A percentile compares a stretch with the other conserved stretches of the same genome.
Conservation (phyloP, 2,888 invertebrate species). For the Philopedon plagiatum region DNA sequence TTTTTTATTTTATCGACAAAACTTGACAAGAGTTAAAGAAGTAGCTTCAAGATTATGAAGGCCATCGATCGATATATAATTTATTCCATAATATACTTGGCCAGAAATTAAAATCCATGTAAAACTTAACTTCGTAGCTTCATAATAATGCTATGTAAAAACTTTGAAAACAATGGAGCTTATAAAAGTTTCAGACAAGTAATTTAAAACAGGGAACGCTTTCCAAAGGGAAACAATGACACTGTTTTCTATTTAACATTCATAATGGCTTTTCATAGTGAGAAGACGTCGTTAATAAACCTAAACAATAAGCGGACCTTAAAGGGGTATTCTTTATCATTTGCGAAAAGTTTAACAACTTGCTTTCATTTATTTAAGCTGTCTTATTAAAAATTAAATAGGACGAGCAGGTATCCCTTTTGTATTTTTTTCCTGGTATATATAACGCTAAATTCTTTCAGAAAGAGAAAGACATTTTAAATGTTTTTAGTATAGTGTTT, state of each 20-base stretch:
- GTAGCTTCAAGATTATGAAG: no score
- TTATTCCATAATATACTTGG: neutral
- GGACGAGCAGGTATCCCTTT: neutral
- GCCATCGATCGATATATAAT: no score
- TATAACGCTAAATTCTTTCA: neutral
- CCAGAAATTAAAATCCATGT: constrained; percentile 17
- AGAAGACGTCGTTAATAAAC: constrained; percentile 50
- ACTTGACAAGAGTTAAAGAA: no score
- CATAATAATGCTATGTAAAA: constrained; percentile 38
- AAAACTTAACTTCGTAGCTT: constrained; percentile 11
- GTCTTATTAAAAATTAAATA: constrained; percentile 29
- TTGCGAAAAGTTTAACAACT: constrained; percentile 40
- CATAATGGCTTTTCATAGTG: constrained; percentile 47
- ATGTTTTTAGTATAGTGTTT: neutral
- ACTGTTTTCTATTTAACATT: constrained; percentile 54
- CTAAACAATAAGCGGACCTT: constrained; percentile 45
- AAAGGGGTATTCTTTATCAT: constrained; percentile 45
- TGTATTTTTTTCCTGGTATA: neutral
- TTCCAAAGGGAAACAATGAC: constrained; percentile 54
- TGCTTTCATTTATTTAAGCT: constrained; percentile 25
- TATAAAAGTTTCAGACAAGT: constrained; percentile 54
- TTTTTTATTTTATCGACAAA: no score
- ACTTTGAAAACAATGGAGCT: constrained; percentile 52
- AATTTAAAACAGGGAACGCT: constrained; percentile 54
- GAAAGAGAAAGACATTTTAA: neutral